phyloP scores from a whole-genome alignment of 2,888 invertebrate genomes.

The Pseudococcus jackbeardsleyi region DNA sequence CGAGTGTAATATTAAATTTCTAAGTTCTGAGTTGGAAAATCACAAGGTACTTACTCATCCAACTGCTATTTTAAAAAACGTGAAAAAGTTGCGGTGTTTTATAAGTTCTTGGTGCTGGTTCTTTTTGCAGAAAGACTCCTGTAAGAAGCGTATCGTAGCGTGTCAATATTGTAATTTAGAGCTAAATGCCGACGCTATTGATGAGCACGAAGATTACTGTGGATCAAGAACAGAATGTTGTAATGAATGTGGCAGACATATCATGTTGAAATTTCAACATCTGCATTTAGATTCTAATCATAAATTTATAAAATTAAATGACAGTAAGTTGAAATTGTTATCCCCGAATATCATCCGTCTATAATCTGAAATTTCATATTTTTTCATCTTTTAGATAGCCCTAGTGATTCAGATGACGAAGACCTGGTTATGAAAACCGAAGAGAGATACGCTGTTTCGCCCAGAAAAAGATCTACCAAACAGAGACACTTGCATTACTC shows the following conservation, averaged over 20 bases:
- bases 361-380: neutral
- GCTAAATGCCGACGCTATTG: conserved; percentile 75
- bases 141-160: conserved; percentile 73
- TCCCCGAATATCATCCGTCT: neutral
- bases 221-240: conserved; percentile 81
- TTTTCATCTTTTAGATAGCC: neutral
- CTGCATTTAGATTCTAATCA: conserved; percentile 78
- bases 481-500: neutral
- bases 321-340: conserved; percentile 71
- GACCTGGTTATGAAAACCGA: conserved; percentile 2
- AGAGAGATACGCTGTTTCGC: neutral
- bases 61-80: neutral
- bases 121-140: conserved; percentile 71
- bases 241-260: conserved; percentile 77
- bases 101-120: neutral
- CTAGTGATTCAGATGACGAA: conserved; percentile 51
- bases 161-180: conserved; percentile 80
- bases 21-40: conserved; percentile 69
- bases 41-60: conserved; percentile 66
- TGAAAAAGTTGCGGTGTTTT: neutral
- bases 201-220: conserved; percentile 79
- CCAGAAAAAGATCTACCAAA: neutral
- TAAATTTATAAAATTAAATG: conserved; percentile 75
- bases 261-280: conserved; percentile 79
- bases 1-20: conserved; percentile 70